phyloP scores from a whole-genome alignment of 2,113 vertebrate species.

The Brachyistius frenatus region DNA sequence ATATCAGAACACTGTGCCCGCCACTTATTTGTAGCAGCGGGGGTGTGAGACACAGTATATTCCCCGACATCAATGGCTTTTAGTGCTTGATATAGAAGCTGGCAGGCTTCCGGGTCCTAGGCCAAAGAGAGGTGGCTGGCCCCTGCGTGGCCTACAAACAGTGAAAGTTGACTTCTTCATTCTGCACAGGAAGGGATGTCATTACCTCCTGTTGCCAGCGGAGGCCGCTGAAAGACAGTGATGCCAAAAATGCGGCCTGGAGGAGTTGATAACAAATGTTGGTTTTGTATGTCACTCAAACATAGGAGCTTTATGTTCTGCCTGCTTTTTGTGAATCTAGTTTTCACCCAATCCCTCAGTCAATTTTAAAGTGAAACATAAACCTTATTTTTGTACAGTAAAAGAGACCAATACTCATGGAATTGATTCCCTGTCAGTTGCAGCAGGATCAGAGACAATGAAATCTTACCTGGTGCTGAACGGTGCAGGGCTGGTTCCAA shows the following conservation, averaged over 20 bases:
- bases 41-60: conserved; percentile 86
- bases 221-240: conserved; percentile 74
- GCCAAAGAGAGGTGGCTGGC: conserved; percentile 55
- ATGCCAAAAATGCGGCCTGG: conserved; percentile 5
- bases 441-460: conserved; percentile 41
- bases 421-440: conserved; percentile 43
- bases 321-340: not conserved
- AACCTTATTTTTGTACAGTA: not conserved
- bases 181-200: conserved; percentile 41
- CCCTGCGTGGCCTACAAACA: conserved; percentile 42
- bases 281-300: conserved; percentile 7
- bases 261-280: conserved; percentile 20
- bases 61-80: conserved; percentile 81
- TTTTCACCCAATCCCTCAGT: not conserved
- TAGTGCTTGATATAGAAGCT: conserved; percentile 83
- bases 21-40: conserved; percentile 80
- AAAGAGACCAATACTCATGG: not conserved
- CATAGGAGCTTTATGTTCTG: not conserved
- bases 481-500: conserved; percentile 68
- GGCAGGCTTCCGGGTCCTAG: conserved; percentile 64
- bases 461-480: conserved; percentile 50
- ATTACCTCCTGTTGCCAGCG: conserved; percentile 64
- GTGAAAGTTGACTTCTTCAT: conserved; percentile 58
- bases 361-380: not conserved
- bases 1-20: conserved; percentile 79